Percentiles rank a stretch among this genome's conserved stretches.
Conservation (phyloP, 1,140 invertebrate genomes). For the Hypsibius dujardini region DNA sequence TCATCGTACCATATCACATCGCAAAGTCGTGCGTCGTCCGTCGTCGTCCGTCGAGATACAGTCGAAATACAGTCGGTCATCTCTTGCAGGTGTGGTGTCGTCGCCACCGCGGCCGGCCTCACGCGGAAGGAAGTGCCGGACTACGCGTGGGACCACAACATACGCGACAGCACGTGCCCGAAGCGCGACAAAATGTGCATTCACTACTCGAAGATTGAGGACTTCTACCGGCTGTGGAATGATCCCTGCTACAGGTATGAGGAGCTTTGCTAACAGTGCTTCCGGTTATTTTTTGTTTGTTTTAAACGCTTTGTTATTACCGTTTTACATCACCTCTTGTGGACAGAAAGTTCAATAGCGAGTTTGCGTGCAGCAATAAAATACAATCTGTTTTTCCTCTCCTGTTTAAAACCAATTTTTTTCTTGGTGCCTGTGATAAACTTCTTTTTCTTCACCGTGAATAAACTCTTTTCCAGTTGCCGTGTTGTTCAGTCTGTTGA, state of each 20-base stretch:
- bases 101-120: neutral
- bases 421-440: no score
- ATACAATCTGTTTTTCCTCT: no score
- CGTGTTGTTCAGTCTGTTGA: neutral
- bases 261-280: neutral
- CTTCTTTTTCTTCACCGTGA: no score
- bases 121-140: neutral
- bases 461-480: no score
- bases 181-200: constrained; percentile 11
- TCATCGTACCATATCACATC: no score
- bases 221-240: neutral
- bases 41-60: no score
- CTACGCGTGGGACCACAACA: constrained; percentile 6
- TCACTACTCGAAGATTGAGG: neutral
- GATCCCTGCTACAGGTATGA: neutral
- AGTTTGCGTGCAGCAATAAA: no score
- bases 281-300: neutral
- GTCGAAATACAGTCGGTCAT: no score
- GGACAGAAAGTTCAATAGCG: neutral
- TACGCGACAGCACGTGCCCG: neutral
- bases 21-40: no score
- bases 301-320: neutral
- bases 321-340: neutral
- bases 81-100: neutral
- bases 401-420: no score